These are phyloP conservation scores for Eclectus roratus DNA, from an alignment of 2,113 vertebrate genomes.

Conservation along the genomic window DNA sequence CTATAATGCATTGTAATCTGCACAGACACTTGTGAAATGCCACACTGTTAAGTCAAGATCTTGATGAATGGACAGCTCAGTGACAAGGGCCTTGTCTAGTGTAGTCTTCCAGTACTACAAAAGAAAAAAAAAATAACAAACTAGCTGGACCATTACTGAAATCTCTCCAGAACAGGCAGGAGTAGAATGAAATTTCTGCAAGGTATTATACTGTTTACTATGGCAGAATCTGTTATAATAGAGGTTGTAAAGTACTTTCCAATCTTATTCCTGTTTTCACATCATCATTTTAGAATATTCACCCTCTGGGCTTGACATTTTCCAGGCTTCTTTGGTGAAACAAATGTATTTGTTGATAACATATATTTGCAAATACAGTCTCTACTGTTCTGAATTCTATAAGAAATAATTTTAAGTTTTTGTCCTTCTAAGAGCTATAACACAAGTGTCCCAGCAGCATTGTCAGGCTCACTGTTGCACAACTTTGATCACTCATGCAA, in stretches of 20 bases:
- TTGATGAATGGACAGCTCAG: neutral
- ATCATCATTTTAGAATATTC: neutral
- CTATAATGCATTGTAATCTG: neutral
- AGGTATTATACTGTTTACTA: neutral
- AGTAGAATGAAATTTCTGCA: neutral
- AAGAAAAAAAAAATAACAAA: neutral
- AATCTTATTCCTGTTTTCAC: neutral
- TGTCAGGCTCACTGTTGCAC: neutral
- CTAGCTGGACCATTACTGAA: neutral
- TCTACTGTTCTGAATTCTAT: neutral
- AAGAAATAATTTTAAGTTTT: neutral
- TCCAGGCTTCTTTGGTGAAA: neutral
- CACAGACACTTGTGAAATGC: neutral
- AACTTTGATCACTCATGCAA: neutral
- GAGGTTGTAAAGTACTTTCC: neutral
- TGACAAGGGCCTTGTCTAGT: neutral
- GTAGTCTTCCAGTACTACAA: neutral
- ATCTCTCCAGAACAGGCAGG: neutral
- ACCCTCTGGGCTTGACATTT: slow-evolving; percentile 5
- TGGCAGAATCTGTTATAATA: neutral
- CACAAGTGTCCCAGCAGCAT: neutral
- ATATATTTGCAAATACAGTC: neutral
- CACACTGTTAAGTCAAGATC: neutral
- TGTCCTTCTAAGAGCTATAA: neutral
- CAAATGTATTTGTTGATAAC: neutral